phyloP scores from a whole-genome alignment of 2,888 invertebrate genomes.

The Acleris literana region DNA sequence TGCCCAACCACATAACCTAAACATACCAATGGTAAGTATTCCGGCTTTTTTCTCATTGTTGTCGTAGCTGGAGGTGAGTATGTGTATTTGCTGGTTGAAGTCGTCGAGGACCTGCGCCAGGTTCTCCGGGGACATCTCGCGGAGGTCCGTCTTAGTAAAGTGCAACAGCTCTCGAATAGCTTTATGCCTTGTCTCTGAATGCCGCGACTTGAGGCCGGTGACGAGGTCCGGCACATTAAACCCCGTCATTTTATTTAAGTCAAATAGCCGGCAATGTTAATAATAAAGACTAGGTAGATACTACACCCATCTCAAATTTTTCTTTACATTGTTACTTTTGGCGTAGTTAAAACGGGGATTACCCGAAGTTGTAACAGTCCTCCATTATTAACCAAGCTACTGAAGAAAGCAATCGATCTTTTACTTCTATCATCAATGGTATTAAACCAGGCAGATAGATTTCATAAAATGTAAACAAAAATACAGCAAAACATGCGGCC shows the following conservation, averaged over 20 bases:
- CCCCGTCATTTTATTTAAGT: slow-evolving; percentile 53
- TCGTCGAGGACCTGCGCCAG: slow-evolving; percentile 94
- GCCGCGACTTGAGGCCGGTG: slow-evolving; percentile 92
- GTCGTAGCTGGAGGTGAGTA: slow-evolving; percentile 96
- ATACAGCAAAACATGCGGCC: slow-evolving; percentile 60
- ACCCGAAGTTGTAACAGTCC: not conserved
- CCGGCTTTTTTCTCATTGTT: slow-evolving; percentile 97
- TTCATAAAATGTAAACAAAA: slow-evolving; percentile 60
- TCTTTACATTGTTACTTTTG: slow-evolving; percentile 5
- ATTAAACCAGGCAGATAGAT: slow-evolving; percentile 36
- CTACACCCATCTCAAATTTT: not conserved
- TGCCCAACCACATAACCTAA: slow-evolving; percentile 7
- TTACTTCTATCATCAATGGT: not conserved
- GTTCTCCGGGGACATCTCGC: slow-evolving; percentile 94
- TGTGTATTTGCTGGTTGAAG: slow-evolving; percentile 96
- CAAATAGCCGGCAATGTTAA: not conserved
- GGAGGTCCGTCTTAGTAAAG: slow-evolving; percentile 94
- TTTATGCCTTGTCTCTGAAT: slow-evolving; percentile 92
- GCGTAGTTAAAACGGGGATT: not conserved
- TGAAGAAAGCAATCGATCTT: not conserved
- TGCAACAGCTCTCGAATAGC: slow-evolving; percentile 94
- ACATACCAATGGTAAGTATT: slow-evolving; percentile 93
- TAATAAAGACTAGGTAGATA: slow-evolving; percentile 2
- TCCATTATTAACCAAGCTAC: not conserved
- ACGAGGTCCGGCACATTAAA: slow-evolving; percentile 89